phyloP scores from a whole-genome alignment of 2,797 vertebrate genomes.

The Catharus ustulatus region DNA sequence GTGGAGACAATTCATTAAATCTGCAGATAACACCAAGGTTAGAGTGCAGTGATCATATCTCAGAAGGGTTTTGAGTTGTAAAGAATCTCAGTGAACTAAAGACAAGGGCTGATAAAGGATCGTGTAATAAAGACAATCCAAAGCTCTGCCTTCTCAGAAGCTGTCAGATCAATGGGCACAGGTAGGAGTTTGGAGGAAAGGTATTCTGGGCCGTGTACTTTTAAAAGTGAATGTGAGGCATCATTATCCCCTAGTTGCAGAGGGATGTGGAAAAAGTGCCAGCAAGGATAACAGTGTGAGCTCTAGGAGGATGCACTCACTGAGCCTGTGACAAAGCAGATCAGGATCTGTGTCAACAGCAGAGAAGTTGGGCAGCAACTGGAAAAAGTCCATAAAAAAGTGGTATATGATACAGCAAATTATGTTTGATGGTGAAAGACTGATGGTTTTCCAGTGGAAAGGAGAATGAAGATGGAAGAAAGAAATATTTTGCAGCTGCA shows the following conservation, averaged over 20 bases:
- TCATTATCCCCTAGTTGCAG: accelerated
- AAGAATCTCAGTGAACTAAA: background rate
- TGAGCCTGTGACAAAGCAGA: background rate
- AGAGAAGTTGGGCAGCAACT: background rate
- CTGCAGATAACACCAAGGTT: background rate
- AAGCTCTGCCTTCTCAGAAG: background rate
- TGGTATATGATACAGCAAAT: background rate
- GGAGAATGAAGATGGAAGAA: background rate
- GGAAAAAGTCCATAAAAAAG: background rate
- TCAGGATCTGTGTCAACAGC: background rate
- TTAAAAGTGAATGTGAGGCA: background rate
- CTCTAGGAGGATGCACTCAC: background rate
- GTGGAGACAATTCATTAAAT: background rate
- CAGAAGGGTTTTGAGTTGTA: background rate
- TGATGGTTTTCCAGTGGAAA: background rate
- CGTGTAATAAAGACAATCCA: background rate
- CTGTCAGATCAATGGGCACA: background rate
- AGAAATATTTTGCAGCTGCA: background rate
- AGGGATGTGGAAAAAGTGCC: background rate
- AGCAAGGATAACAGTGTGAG: background rate
- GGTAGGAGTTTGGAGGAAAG: background rate
- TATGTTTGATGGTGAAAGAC: background rate
- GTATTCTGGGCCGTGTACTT: accelerated
- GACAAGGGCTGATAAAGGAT: background rate
- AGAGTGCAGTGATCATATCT: background rate